Conservation (phyloP, 2,888 invertebrate genomes). For the Lasioglossum oenotherae region DNA sequence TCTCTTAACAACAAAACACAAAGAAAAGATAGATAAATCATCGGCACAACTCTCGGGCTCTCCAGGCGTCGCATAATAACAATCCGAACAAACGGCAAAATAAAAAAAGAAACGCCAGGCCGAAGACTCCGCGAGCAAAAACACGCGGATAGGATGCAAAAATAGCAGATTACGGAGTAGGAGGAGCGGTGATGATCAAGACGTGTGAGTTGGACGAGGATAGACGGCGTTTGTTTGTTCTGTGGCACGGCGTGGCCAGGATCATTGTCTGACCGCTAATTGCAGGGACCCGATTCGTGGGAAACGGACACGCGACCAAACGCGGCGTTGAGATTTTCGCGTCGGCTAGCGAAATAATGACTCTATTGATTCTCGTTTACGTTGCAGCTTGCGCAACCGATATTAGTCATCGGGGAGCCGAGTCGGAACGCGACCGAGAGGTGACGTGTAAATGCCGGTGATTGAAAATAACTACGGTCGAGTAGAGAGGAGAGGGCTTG, state of each 20-base stretch:
- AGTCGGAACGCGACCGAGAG: constrained; percentile 20
- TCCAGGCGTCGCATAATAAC: too few species aligned
- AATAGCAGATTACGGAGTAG: neutral
- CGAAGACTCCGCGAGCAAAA: neutral
- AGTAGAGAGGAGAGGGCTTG: neutral
- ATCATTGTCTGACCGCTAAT: constrained; percentile 27
- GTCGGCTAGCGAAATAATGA: constrained; percentile 32
- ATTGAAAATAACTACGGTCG: constrained; percentile 52
- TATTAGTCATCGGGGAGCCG: constrained; percentile 57
- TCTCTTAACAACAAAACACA: too few species aligned
- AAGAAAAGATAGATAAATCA: neutral
- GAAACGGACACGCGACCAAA: constrained; percentile 28
- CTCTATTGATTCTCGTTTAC: constrained; percentile 54
- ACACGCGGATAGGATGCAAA: neutral
- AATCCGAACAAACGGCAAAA: neutral
- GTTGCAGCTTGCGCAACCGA: constrained; percentile 52
- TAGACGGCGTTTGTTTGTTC: neutral
- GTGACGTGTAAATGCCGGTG: constrained; percentile 41
- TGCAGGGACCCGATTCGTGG: constrained; percentile 39
- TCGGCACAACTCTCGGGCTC: neutral
- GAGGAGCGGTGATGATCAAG: neutral
- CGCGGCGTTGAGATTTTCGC: constrained; percentile 18
- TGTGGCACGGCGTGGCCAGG: neutral
- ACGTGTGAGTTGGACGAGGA: neutral
- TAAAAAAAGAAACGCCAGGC: neutral